Percentiles rank a stretch among this genome's conserved stretches.
Evolutionary conservation across 2,888 invertebrate species (phyloP).

Genomic region (Andricus quercusramuli): DNA sequence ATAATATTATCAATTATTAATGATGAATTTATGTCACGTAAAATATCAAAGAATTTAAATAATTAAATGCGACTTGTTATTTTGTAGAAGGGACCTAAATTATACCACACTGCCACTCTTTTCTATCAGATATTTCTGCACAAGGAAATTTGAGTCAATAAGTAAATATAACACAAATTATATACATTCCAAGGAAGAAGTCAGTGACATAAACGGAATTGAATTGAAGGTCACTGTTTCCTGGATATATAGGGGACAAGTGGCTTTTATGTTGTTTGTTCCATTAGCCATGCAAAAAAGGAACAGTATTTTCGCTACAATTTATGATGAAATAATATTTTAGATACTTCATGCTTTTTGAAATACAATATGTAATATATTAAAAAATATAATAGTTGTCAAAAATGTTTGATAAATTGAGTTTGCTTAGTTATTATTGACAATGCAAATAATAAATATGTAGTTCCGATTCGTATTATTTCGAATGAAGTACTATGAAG

Average conservation of each 20-base stretch:
- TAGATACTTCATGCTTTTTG: background rate
- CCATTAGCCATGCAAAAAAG: background rate
- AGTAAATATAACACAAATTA: background rate
- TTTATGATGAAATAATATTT: background rate
- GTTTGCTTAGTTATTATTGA: too few species aligned
- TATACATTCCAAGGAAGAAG: background rate
- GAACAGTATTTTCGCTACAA: too few species aligned
- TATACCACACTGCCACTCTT: background rate
- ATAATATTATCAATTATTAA: background rate
- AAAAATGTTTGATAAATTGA: background rate
- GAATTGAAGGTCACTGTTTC: too few species aligned
- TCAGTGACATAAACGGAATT: background rate
- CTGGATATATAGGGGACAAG: background rate
- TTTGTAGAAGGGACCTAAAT: background rate
- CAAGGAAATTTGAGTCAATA: background rate
- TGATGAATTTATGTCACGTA: background rate
- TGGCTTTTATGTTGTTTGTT: conserved; percentile 4
- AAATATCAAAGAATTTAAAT: background rate
- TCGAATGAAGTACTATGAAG: background rate
- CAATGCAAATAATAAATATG: background rate
- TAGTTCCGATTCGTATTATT: background rate
- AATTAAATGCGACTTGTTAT: background rate
- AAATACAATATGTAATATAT: background rate
- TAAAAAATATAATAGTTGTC: background rate
- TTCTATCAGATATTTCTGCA: background rate